Conservation (phyloP, 2,113 vertebrate genomes). For the Tragelaphus imberbis region DNA sequence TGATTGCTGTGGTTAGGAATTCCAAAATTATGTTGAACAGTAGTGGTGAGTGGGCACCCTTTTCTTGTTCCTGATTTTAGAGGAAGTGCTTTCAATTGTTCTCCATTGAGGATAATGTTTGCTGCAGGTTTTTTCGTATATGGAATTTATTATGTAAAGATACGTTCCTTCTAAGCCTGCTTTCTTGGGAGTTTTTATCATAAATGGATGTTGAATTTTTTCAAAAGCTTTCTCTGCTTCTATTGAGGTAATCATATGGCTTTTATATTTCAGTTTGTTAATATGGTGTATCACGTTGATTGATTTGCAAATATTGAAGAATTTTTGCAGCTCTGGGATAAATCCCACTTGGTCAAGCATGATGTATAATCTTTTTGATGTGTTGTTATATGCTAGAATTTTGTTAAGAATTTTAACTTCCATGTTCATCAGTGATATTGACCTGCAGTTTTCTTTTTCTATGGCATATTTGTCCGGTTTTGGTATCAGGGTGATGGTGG, state of each 20-base stretch:
- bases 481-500: background rate
- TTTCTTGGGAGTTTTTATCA: background rate
- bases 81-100: background rate
- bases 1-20: background rate
- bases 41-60: background rate
- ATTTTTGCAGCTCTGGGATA: background rate
- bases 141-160: background rate
- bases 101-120: background rate
- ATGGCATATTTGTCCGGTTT: background rate
- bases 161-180: background rate
- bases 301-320: background rate
- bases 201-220: background rate
- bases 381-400: background rate
- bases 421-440: background rate
- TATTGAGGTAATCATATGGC: background rate
- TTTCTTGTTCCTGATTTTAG: background rate
- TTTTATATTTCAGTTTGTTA: background rate
- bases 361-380: background rate
- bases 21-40: background rate
- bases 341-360: background rate
- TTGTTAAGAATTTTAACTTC: background rate
- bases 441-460: background rate
- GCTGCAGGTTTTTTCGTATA: background rate
- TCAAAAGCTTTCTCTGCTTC: background rate
- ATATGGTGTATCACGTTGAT: background rate